These are phyloP conservation scores for Aleadryas rufinucha DNA, from an alignment of 2,113 vertebrate species.

Conservation along the genomic window DNA sequence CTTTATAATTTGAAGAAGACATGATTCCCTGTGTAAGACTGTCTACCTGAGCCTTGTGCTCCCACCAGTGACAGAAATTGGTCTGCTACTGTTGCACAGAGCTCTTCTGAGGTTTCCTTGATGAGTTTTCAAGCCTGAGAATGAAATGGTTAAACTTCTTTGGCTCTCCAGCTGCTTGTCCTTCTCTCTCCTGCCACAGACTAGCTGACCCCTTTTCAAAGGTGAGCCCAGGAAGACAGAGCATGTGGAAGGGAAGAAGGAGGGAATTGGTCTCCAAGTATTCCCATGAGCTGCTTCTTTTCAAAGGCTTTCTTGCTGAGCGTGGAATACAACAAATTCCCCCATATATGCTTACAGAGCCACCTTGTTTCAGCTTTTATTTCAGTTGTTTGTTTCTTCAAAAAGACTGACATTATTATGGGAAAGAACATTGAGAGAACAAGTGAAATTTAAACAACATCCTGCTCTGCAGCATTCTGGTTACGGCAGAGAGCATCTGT, in stretches of 20 bases:
- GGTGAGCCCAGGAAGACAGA: neutral
- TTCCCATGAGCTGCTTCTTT: neutral
- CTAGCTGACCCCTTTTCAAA: neutral
- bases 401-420: neutral
- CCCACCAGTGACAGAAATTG: neutral
- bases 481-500: slow-evolving; percentile 2
- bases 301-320: neutral
- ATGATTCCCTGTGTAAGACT: neutral
- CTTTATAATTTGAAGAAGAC: neutral
- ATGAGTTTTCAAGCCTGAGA: neutral
- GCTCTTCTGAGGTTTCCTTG: neutral
- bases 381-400: neutral
- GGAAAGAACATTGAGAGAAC: neutral
- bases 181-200: neutral
- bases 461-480: neutral
- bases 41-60: neutral
- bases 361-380: neutral
- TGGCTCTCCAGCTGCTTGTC: neutral
- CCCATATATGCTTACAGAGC: neutral
- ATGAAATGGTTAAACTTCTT: neutral
- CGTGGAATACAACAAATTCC: neutral
- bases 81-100: neutral
- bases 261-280: neutral
- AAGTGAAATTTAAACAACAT: neutral
- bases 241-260: neutral